Percentiles rank a stretch among this genome's conserved stretches.
These are phyloP conservation scores for Tribolium madens DNA, from an alignment of 1,140 invertebrate species.

Conservation along the genomic window DNA sequence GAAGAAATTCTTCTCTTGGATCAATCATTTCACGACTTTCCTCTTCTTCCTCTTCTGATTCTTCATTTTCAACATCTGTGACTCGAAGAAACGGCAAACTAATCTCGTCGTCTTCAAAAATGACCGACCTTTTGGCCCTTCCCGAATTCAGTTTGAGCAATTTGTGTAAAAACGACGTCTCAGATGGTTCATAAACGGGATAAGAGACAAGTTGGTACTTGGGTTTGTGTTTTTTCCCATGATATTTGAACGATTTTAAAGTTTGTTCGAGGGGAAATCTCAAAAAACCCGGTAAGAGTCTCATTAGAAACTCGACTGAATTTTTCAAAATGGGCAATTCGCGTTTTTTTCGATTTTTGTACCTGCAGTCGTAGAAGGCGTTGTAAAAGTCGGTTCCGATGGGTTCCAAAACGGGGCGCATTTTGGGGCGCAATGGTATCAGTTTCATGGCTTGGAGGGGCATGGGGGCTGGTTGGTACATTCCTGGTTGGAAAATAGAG, in stretches of 20 bases:
- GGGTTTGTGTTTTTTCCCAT: background rate
- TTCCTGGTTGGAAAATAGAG: background rate
- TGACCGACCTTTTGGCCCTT: background rate
- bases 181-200: background rate
- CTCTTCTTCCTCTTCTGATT: background rate
- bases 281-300: constrained; percentile 11
- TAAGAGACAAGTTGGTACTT: background rate
- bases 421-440: background rate
- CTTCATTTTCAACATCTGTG: constrained; percentile 10
- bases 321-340: constrained; percentile 18
- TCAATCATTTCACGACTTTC: background rate
- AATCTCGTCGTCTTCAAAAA: constrained; percentile 1
- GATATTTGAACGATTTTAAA: background rate
- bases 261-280: background rate
- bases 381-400: background rate
- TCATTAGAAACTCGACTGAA: constrained; percentile 7
- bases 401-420: background rate
- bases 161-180: constrained; percentile 13
- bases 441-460: constrained; percentile 1
- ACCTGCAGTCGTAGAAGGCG: constrained; percentile 6
- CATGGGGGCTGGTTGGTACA: background rate
- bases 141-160: background rate
- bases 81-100: constrained; percentile 22
- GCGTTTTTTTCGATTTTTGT: constrained; percentile 18
- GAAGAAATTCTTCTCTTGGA: background rate